Evolutionary conservation across 2,888 invertebrate genomes (phyloP), one percentile per base, ranked within the genome.

Genomic region (Euspilapteryx auroguttella): DNA sequence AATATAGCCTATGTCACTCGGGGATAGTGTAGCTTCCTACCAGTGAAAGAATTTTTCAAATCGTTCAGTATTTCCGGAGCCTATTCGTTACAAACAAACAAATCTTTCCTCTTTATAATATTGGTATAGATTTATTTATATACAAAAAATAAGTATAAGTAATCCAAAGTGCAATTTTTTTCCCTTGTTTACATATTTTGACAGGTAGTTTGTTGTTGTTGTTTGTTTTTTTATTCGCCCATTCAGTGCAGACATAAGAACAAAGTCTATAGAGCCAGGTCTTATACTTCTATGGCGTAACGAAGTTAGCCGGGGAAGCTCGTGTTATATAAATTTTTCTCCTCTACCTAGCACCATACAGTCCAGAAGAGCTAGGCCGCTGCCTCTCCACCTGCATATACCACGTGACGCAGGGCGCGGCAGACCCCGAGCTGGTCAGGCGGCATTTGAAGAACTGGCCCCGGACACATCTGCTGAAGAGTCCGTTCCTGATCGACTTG

Each of bases 321-420:
- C n/a, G n/a, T n/a, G n/a, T n/a, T n/a, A n/a, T n/a, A n/a, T n/a
- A n/a, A n/a, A n/a, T n/a, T n/a, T n/a, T n/a, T n/a, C n/a, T n/a
- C n/a, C n/a, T n/a, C n/a, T n/a, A 15, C 13, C 3, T 45, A 73
- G 73, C 45, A 0, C 49, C 51, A 0, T 49, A 65, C 39, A 65
- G 61, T 30, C 42, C 54, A 0, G 55, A 45, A 0, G 73, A 73
- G 34, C 41, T 73, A 0, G 62, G 58, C 30, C 49, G 53, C 1
- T 68, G 69, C 15, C 45, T 69, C 0, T 69, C 68, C 1, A 71
- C 69, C 1, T 68, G 71, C 33, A 42, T 75, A 30, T 73, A 63
- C 46, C 71, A 71, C 41, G 48, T 64, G 21, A 42, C 59, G 0
- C 58, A 63, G 35, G 68, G 68, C 2, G 49, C 54, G 0, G 58